Percentiles rank a stretch among this genome's conserved stretches.
Conservation (phyloP, 2,113 vertebrate species). For the Lonchura striata region DNA sequence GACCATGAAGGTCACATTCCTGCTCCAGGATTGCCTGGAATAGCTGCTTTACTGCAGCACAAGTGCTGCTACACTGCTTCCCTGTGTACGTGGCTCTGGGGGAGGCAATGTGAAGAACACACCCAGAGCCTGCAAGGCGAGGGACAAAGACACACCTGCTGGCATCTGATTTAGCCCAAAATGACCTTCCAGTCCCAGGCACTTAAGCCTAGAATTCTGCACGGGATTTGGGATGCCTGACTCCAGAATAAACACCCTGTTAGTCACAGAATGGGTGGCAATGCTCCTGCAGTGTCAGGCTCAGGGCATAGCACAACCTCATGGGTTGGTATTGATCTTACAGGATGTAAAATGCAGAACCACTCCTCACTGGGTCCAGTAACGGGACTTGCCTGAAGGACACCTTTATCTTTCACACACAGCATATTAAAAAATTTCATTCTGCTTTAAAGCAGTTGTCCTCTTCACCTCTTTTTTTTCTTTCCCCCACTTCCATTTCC, state of each 20-base stretch:
- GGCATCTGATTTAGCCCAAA: neutral
- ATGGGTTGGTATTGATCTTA: neutral
- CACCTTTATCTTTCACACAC: neutral
- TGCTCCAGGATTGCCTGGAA: neutral
- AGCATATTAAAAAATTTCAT: neutral
- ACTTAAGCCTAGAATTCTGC: neutral
- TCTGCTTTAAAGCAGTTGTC: neutral
- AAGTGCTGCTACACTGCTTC: neutral
- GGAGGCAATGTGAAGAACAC: neutral
- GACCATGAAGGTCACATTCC: neutral
- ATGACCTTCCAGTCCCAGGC: neutral
- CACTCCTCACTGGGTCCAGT: neutral
- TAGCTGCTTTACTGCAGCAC: neutral
- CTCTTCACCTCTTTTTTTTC: constrained; percentile 33
- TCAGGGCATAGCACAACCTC: neutral
- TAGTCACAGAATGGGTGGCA: neutral
- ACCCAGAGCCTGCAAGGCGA: neutral
- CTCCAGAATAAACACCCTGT: neutral
- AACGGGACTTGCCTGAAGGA: neutral
- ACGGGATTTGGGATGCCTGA: neutral
- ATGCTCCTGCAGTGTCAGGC: neutral
- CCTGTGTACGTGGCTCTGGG: fast-evolving
- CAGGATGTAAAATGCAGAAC: neutral
- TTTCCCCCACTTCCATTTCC: constrained; percentile 43
- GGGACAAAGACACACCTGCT: neutral